These are phyloP conservation scores for Gymnodraco acuticeps DNA, from an alignment of 2,797 vertebrate genomes.

Conservation along the genomic window DNA sequence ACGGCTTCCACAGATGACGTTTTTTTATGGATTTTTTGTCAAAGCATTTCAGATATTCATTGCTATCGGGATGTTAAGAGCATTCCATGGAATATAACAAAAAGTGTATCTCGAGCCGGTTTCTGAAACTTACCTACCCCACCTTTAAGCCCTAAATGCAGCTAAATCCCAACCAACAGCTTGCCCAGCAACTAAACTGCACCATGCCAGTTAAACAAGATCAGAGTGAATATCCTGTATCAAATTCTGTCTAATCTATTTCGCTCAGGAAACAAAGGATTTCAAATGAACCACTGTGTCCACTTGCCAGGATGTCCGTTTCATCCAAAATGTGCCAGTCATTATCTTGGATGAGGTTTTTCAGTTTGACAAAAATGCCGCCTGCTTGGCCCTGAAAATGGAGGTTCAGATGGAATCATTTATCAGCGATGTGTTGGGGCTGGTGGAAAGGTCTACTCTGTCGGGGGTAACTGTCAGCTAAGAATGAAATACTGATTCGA, in stretches of 20 bases:
- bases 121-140: too few species aligned
- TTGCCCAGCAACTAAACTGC: slow-evolving; percentile 25
- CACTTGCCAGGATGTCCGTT: too few species aligned
- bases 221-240: slow-evolving; percentile 14
- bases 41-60: too few species aligned
- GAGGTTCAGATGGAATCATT: background rate
- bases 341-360: slow-evolving; percentile 11
- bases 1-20: too few species aligned
- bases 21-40: too few species aligned
- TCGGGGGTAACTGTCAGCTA: background rate
- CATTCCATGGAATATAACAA: too few species aligned
- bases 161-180: background rate
- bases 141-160: background rate
- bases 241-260: slow-evolving; percentile 4
- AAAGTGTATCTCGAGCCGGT: too few species aligned
- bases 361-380: background rate
- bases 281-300: background rate
- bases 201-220: slow-evolving; percentile 16
- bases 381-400: background rate
- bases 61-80: too few species aligned
- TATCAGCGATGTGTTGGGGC: background rate
- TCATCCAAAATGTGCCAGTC: background rate
- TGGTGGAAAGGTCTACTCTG: background rate
- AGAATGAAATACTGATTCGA: slow-evolving; percentile 8
- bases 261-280: background rate